Base-by-base conservation (phyloP, 2,888 invertebrate genomes). In the Aradus depressus region DNA sequence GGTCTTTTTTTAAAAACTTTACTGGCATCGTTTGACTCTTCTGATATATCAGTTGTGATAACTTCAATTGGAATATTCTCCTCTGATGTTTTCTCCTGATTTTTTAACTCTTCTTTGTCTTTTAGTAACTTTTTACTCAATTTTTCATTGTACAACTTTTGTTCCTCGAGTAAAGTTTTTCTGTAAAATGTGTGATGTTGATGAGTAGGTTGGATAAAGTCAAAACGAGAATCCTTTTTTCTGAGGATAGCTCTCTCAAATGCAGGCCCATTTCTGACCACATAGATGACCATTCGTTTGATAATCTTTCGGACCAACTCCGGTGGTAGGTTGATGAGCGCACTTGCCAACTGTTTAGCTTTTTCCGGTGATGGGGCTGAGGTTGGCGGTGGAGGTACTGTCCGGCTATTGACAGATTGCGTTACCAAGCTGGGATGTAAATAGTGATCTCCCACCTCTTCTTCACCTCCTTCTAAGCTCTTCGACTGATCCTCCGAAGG, bases 271-370 rank as follows among this genome's bases (percentile, higher is more conserved):
- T 96, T 96, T 61, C 91, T 89, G 1, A 90, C 86, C 0, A 98
- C 96, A 67, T 96, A 96, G 57, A 83, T 81, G 1, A 97, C 96
- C 81, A 97, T 93, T 69, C 95, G 93, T 68, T 95, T 92, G 52
- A 98, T 86, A 6, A 97, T 86, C 18, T 85, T 75, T 64, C 84
- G 82, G 1, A 86, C 72, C 61, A 90, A 90, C 3, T 83, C 81
- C 0, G 90, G 83, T 1, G 95, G 95, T 2, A 75, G 69, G 39
- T 56, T 45, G n/a, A n/a, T n/a, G n/a, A n/a, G n/a, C n/a, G 37
- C 47, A 18, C 43, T 51, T 6, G 41, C 43, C 22, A 51, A 32
- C 22, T 44, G 50, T 42, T 48, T 48, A 3, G 43, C 43, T 37
- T 51, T 37, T 16, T 55, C 57, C 3, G 45, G 44, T 12, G 47